A percentile compares a stretch with the other conserved stretches of the same genome.
These are phyloP conservation scores for Oncorhynchus keta DNA, from an alignment of 2,113 vertebrate species.

Conservation along the genomic window DNA sequence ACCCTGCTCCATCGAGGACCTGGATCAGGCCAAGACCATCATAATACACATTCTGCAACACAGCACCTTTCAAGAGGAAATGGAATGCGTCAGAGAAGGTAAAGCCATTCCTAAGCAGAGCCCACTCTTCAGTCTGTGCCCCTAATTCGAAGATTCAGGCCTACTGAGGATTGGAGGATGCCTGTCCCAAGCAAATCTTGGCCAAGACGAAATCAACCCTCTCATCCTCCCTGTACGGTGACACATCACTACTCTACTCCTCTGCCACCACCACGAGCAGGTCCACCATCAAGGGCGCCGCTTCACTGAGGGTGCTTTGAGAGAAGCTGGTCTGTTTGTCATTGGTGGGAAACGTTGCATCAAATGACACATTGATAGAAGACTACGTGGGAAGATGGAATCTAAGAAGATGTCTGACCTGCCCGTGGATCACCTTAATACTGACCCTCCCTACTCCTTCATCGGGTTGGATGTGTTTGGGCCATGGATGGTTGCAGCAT, in stretches of 20 bases:
- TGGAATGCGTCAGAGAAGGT: neutral
- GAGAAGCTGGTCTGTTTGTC: neutral
- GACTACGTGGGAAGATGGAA: neutral
- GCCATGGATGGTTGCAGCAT: neutral
- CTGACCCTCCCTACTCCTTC: neutral
- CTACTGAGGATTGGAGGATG: slow-evolving; percentile 10
- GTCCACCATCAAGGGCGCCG: slow-evolving; percentile 8
- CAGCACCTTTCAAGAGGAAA: neutral
- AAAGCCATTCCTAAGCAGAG: neutral
- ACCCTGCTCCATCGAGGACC: slow-evolving; percentile 12
- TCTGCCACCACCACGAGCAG: neutral
- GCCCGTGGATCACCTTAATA: neutral
- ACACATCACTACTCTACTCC: neutral
- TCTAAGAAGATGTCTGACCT: neutral
- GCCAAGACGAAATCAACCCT: neutral
- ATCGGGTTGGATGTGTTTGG: neutral
- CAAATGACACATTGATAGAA: neutral
- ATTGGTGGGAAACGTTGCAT: neutral
- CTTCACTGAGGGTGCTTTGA: neutral
- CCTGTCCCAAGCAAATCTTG: neutral
- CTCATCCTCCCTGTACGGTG: neutral
- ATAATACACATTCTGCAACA: neutral
- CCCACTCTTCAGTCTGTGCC: neutral
- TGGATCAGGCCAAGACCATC: neutral
- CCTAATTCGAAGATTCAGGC: neutral